Conservation (phyloP, 2,113 vertebrate species). For the Pseudorasbora parva region DNA sequence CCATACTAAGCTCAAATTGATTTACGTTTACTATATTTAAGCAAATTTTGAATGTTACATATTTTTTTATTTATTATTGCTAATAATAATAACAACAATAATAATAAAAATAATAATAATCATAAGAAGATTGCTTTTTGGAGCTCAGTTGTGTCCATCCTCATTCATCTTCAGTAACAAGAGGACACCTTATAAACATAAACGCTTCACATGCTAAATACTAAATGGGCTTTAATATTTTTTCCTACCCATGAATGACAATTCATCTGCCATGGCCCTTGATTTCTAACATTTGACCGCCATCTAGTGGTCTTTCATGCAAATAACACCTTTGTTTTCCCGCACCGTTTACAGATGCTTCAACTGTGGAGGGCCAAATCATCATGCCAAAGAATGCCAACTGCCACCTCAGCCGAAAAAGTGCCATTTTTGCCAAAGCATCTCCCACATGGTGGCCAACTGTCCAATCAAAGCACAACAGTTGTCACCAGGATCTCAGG, state of each 20-base stretch:
- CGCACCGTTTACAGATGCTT: slow-evolving; percentile 79
- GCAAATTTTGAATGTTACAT: too few species aligned
- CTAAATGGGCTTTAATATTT: too few species aligned
- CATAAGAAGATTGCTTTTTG: too few species aligned
- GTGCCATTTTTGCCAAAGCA: slow-evolving; percentile 91
- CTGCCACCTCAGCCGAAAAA: slow-evolving; percentile 91
- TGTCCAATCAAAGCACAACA: slow-evolving; percentile 84
- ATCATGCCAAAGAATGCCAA: slow-evolving; percentile 93
- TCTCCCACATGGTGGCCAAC: slow-evolving; percentile 87
- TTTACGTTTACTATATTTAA: neutral
- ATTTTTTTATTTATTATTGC: too few species aligned
- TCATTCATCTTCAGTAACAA: too few species aligned
- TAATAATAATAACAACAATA: too few species aligned
- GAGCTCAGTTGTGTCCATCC: too few species aligned
- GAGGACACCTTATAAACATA: too few species aligned
- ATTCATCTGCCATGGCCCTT: neutral
- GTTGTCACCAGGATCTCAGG: slow-evolving; percentile 78
- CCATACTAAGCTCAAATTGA: neutral
- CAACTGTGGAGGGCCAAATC: slow-evolving; percentile 89
- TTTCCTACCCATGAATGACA: too few species aligned
- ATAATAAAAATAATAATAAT: too few species aligned
- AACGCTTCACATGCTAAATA: too few species aligned
- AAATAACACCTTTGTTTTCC: neutral
- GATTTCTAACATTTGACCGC: slow-evolving; percentile 15
- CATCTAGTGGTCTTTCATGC: slow-evolving; percentile 54